A percentile compares a stretch with the other conserved stretches of the same genome.
Evolutionary conservation across 2,113 vertebrate species (phyloP).

Genomic region (Arothron firmamentum): DNA sequence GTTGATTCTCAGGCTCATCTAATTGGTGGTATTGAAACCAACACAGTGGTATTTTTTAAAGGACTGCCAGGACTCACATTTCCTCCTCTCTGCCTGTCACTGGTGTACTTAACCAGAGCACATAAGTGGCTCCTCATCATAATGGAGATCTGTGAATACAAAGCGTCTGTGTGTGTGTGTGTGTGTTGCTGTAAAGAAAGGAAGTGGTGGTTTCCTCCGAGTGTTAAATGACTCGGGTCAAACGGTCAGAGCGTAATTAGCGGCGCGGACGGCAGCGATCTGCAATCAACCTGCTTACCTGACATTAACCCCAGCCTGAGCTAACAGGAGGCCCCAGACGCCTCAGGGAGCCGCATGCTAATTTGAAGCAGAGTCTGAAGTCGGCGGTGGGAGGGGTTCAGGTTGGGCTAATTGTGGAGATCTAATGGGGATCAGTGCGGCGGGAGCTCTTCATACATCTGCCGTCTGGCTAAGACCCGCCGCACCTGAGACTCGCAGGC

Average conservation of each 20-base stretch:
- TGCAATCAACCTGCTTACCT: conserved; percentile 67
- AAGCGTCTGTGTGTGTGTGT: conserved; percentile 2
- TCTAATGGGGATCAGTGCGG: conserved; percentile 71
- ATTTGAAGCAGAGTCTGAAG: conserved; percentile 67
- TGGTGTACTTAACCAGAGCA: conserved; percentile 60
- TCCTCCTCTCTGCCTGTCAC: conserved; percentile 36
- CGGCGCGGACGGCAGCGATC: conserved; percentile 47
- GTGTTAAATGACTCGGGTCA: conserved; percentile 68
- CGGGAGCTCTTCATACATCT: conserved; percentile 66
- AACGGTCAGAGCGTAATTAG: conserved; percentile 73
- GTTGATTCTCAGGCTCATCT: conserved; percentile 44
- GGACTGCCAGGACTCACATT: conserved; percentile 27
- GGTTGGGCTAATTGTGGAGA: conserved; percentile 60
- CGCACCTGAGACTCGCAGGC: conserved; percentile 67
- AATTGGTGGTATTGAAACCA: conserved; percentile 65
- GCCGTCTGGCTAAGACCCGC: conserved; percentile 59
- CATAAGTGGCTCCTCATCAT: conserved; percentile 59
- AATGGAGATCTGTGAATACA: conserved; percentile 56
- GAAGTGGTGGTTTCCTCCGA: conserved; percentile 51
- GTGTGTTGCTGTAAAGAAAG: conserved; percentile 24
- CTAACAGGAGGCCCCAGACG: conserved; percentile 58
- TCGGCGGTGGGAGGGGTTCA: background rate
- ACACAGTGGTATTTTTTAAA: conserved; percentile 28
- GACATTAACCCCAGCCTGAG: conserved; percentile 69
- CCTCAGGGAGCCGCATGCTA: conserved; percentile 62